phyloP scores from a whole-genome alignment of 2,113 vertebrate species.

The Marmota monax region DNA sequence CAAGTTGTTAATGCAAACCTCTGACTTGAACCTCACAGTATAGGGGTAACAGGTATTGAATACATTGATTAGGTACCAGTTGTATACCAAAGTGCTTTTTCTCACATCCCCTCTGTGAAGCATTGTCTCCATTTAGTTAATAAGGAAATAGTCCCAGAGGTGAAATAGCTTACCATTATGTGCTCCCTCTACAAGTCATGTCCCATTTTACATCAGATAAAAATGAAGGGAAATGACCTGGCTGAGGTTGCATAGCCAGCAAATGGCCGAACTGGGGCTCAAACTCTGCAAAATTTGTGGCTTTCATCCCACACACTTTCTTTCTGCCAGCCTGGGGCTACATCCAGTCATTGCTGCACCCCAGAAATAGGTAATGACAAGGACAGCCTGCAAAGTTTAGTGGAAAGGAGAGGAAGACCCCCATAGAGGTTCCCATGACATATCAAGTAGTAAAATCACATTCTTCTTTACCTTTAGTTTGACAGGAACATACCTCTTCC shows the following conservation, averaged over 20 bases:
- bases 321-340: not conserved
- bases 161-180: not conserved
- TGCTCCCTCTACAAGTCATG: not conserved
- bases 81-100: not conserved
- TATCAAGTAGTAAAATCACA: not conserved
- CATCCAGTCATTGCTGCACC: not conserved
- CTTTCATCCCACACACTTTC: not conserved
- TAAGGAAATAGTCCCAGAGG: not conserved
- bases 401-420: not conserved
- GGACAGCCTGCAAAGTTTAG: not conserved
- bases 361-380: not conserved
- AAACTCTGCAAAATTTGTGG: not conserved
- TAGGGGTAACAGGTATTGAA: not conserved
- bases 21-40: constrained; percentile 21
- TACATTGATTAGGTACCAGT: not conserved
- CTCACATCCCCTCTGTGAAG: not conserved
- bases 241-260: not conserved
- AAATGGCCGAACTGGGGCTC: not conserved
- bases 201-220: not conserved
- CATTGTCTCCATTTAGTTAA: not conserved
- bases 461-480: not conserved
- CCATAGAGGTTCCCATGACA: not conserved
- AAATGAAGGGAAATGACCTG: not conserved
- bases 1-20: not conserved
- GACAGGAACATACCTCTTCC: not conserved